Evolutionary conservation across 2,797 vertebrate genomes (phyloP), one percentile per base, ranked within the genome.

Genomic region (Pseudomugil tenellus): DNA sequence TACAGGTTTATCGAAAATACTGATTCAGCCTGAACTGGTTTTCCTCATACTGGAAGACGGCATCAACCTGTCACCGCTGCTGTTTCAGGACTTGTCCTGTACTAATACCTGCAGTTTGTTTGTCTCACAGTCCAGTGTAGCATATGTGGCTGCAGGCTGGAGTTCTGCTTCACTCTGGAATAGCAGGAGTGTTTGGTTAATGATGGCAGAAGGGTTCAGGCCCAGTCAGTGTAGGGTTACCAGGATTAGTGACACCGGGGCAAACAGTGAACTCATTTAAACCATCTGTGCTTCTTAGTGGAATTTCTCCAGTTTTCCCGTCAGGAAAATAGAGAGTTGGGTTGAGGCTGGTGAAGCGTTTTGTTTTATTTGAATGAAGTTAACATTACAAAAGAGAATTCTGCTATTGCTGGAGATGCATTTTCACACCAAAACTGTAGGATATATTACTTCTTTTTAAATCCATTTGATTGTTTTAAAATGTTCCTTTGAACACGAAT

Each of bases 131-230:
- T 34, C 56, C 8, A 26, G 49, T 8, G 12, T 26, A 3, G 0
- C 13, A 6, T 54, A 21, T 53, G 35, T 48, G 58, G 70, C 39
- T 67, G 64, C 41, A 25, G 69, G 57, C 55, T 51, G 28, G 52
- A 21, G n/a, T n/a, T 61, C 1, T 9, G 21, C 75, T 72, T 57
- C 69, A 21, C 5, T 59, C 43, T 35, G 35, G 32, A 71, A 53
- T 65, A 72, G 51, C 63, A 64, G 17, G 21, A 65, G 51, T 73
- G 59, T 74, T 68, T 82, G 64, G 59, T 69, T 73, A 62, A 63
- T 55, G 63, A 60, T 58, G 61, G 59, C 65, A 60, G 57, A 43
- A 12, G 31, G 62, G 2, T 56, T 67, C 53, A 49, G 46, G 16
- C 26, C 29, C 54, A 64, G 51, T 67, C 49, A 52, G 60, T 76